Evolutionary conservation across 2,113 vertebrate genomes (phyloP).

Genomic region (Microtus oregoni): DNA sequence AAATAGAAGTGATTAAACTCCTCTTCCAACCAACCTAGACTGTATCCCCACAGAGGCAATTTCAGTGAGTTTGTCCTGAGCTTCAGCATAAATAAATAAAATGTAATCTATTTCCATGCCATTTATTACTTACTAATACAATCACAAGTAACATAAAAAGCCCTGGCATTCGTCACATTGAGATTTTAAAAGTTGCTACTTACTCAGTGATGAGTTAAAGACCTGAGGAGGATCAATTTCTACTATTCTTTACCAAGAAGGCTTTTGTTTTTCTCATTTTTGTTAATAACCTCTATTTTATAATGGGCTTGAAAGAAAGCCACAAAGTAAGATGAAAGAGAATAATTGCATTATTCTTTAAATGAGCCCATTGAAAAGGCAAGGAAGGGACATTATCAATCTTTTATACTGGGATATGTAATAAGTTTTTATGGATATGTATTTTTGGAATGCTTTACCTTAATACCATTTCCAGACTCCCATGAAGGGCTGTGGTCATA

Average conservation of each 20-base stretch:
- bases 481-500: constrained; percentile 54
- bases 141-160: constrained; percentile 68
- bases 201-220: constrained; percentile 57
- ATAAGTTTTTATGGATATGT: constrained; percentile 76
- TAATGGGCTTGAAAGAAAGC: constrained; percentile 78
- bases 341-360: constrained; percentile 78
- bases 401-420: constrained; percentile 76
- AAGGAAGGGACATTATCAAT: constrained; percentile 62
- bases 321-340: constrained; percentile 68
- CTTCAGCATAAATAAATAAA: constrained; percentile 53
- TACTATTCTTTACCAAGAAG: constrained; percentile 75
- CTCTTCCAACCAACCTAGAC: neutral
- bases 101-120: constrained; percentile 34
- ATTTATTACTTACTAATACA: constrained; percentile 54
- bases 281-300: constrained; percentile 79
- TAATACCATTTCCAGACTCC: constrained; percentile 75
- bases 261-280: constrained; percentile 72
- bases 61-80: constrained; percentile 23
- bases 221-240: constrained; percentile 54
- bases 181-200: constrained; percentile 58
- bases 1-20: constrained; percentile 55
- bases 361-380: constrained; percentile 77
- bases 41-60: constrained; percentile 19
- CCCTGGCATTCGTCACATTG: fast-evolving
- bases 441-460: constrained; percentile 54